These are phyloP conservation scores for Harmothoe impar DNA, from an alignment of 2,888 invertebrate genomes.

Conservation along the genomic window DNA sequence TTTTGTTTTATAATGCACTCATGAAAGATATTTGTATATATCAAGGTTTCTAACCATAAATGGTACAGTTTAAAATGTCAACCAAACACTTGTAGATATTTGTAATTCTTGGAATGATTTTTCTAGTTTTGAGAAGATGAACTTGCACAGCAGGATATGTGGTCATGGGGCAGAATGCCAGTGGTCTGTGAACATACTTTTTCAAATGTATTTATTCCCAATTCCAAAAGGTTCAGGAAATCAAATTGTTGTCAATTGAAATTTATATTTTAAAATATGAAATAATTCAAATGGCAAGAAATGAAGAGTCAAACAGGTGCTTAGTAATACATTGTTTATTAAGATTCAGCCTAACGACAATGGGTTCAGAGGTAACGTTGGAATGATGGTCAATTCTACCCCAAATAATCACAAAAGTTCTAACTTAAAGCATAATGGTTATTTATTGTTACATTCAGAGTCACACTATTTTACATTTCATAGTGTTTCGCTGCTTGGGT, in stretches of 20 bases:
- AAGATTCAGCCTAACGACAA: too few relatives aligned
- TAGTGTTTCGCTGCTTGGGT: too few relatives aligned
- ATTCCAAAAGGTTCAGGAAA: background rate
- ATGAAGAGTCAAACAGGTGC: background rate
- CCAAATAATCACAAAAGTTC: too few relatives aligned
- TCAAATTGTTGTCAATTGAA: conserved; percentile 2
- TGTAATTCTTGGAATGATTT: background rate
- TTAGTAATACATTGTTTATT: background rate
- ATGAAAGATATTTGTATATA: background rate
- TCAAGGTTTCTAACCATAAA: background rate
- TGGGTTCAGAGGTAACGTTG: too few relatives aligned
- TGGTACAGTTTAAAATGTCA: background rate
- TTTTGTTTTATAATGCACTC: background rate
- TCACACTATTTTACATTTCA: too few relatives aligned
- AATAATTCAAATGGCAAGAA: background rate
- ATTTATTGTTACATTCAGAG: background rate
- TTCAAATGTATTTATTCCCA: background rate
- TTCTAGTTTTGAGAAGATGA: background rate
- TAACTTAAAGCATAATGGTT: background rate
- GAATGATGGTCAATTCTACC: too few relatives aligned
- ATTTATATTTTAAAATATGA: background rate
- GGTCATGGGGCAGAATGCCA: background rate
- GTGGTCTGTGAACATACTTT: background rate
- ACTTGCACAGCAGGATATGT: conserved; percentile 11
- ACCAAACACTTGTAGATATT: background rate